Evolutionary conservation across 2,113 vertebrate species (phyloP), one percentile per base, ranked within the genome.

Genomic region (Bufo bufo): DNA sequence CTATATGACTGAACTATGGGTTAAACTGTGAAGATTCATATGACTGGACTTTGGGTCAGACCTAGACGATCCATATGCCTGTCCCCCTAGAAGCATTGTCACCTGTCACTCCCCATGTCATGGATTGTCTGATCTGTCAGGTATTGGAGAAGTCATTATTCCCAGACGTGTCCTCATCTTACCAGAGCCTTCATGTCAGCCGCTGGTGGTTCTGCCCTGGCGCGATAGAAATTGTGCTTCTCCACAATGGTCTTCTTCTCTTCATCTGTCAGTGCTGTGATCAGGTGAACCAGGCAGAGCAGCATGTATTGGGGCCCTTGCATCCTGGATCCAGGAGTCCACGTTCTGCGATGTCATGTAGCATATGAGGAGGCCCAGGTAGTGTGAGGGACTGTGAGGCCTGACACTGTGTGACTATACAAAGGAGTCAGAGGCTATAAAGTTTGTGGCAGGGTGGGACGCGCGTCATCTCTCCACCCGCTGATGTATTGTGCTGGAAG

Each of bases 171-270:
- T 33, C 33, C 33, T 33, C 33, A 54, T 54, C 95, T 95, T 19
- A 96, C 95, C 95, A 96, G 92, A 89, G 79, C 94, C 89, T 90
- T 91, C 95, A 96, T 96, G 66, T 93, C 88, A 20, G 65, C 43
- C 16, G 95, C 95, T 0, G 93, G 80, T 0, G 95, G 95, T 43
- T 86, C 85, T 0, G 92, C 92, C 89, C 91, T 88, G 2, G 94
- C 86, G 0, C 95, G 95, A 45, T 93, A 95, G 33, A 81, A 65
- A 2, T 96, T 96, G 0, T 96, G 95, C 45, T 87, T 92, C 4
- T 93, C 88, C 90, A 96, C 71, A 23, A 96, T 89, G 0, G 82
- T 85, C 0, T 74, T 87, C 86, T 92, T 94, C 4, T 96, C 94
- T 0, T 92, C 90, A 0, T 93, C 92, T 0, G 20, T 93, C 61